Evolutionary conservation across 2,888 invertebrate species (phyloP).

Genomic region (Megaustenia siamemsis): DNA sequence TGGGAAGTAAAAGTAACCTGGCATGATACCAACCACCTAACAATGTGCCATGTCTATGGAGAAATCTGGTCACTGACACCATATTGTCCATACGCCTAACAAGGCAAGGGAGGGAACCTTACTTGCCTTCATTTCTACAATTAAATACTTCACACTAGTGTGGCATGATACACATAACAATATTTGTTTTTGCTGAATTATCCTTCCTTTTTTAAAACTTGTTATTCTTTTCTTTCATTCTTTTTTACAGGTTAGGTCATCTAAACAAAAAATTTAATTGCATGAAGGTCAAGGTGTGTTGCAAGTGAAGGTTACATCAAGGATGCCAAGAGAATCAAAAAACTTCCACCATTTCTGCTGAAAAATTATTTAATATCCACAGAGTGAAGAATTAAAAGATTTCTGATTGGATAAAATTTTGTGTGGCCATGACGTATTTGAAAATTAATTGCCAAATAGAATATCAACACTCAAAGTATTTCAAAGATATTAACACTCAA

Average conservation of each 20-base stretch:
- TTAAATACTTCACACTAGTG: background rate
- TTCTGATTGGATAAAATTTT: background rate
- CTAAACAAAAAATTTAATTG: background rate
- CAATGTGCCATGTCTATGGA: no score
- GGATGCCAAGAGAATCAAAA: background rate
- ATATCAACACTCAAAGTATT: background rate
- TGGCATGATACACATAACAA: background rate
- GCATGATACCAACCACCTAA: no score
- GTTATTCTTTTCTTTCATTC: background rate
- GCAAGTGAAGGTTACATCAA: background rate
- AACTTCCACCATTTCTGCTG: background rate
- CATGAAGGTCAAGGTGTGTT: background rate
- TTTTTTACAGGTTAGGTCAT: constrained; percentile 24
- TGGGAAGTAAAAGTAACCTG: no score
- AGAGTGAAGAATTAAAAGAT: background rate
- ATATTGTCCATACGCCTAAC: background rate
- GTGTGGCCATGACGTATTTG: background rate
- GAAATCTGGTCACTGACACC: no score
- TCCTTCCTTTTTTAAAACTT: background rate
- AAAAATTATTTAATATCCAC: background rate
- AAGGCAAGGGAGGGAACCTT: background rate
- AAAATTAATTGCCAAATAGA: background rate
- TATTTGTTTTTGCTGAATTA: background rate
- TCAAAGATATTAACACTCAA: background rate
- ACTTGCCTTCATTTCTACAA: background rate